phyloP scores from a whole-genome alignment of 1,140 invertebrate genomes.

The Chironomus tepperi region DNA sequence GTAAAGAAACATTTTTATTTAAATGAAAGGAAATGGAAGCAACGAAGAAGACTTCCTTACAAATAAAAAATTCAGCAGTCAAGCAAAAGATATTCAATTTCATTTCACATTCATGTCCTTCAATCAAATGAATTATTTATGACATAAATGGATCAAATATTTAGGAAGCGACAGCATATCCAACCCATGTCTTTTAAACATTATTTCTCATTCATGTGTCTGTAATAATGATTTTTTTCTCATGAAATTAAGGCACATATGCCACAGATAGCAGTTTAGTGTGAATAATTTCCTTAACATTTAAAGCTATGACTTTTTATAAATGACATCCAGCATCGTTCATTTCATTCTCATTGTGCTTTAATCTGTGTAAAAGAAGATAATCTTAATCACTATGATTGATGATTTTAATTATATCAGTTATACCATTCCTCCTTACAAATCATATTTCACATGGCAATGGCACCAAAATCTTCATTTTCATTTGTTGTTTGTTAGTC shows the following conservation, averaged over 20 bases:
- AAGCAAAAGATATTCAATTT: too few species aligned
- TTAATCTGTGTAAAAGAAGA: neutral
- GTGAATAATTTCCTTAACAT: too few species aligned
- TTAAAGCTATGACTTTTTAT: neutral
- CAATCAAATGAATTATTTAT: too few species aligned
- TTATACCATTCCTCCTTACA: conserved; percentile 1
- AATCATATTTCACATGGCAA: neutral
- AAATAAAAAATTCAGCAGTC: too few species aligned
- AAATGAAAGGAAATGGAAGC: too few species aligned
- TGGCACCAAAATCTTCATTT: neutral
- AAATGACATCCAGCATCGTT: neutral
- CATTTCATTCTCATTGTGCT: neutral
- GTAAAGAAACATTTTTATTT: too few species aligned
- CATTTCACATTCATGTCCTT: too few species aligned
- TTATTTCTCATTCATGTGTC: neutral
- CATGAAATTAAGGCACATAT: too few species aligned
- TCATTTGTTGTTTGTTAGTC: neutral
- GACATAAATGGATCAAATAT: too few species aligned
- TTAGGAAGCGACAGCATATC: too few species aligned
- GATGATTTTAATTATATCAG: conserved; percentile 21
- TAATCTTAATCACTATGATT: conserved; percentile 18
- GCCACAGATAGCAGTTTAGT: too few species aligned
- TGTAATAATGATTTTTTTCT: neutral
- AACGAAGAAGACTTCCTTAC: too few species aligned
- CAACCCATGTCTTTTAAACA: neutral